phyloP scores from a whole-genome alignment of 2,113 vertebrate species.

The Semicossyphus pulcher region DNA sequence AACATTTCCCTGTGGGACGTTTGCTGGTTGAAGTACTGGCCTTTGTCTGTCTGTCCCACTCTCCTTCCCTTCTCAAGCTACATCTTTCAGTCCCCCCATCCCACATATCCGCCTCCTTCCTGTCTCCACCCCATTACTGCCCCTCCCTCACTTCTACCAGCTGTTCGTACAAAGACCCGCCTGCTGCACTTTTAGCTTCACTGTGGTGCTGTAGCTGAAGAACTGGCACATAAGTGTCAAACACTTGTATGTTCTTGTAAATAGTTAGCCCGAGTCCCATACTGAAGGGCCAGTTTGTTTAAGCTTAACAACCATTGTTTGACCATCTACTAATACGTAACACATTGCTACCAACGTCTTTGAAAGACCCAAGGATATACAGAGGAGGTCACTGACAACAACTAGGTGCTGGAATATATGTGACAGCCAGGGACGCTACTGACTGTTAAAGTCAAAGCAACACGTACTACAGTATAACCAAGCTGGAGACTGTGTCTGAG shows the following conservation, averaged over 20 bases:
- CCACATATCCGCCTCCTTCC: constrained; percentile 41
- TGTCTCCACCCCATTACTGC: constrained; percentile 39
- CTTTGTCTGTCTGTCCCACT: background rate
- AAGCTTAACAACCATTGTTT: too few relatives aligned
- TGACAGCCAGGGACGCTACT: background rate
- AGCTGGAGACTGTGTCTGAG: background rate
- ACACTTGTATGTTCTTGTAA: background rate
- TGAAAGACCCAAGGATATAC: background rate
- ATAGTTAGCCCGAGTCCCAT: too few relatives aligned
- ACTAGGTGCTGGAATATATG: background rate
- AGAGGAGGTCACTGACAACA: background rate
- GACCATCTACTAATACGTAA: background rate
- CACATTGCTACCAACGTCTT: background rate
- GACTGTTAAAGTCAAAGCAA: constrained; percentile 24
- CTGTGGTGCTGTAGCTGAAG: background rate
- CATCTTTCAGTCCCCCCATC: constrained; percentile 11
- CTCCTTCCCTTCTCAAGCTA: background rate
- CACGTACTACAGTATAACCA: background rate
- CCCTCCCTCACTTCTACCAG: constrained; percentile 35
- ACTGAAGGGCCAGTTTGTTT: too few relatives aligned
- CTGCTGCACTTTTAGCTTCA: constrained; percentile 9
- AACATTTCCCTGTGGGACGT: background rate
- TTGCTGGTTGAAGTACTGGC: background rate
- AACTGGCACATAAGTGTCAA: background rate
- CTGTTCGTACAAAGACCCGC: constrained; percentile 58